Evolutionary conservation across 35 echinoderm and acorn worm genomes (phyloP), one percentile per base, ranked within the genome.

Genomic region (Acanthaster planci): DNA sequence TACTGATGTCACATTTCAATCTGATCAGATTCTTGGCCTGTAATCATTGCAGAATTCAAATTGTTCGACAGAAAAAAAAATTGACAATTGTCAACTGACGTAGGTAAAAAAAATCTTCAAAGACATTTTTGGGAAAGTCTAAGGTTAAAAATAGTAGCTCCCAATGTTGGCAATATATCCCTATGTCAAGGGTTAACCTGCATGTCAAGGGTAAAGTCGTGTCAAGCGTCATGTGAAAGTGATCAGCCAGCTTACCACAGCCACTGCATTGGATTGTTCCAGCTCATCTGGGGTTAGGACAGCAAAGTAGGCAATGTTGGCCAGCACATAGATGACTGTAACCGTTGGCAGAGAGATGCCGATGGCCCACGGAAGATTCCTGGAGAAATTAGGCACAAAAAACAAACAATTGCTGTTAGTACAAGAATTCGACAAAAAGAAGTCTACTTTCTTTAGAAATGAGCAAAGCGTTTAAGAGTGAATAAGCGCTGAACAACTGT

Each of bases 291-390:
- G 84, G 19, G 93, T 77, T 21, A 96, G 39, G 17, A 96, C 84
- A 38, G 93, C 84, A 57, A 96, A 92, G 82, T 96, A 96, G 9
- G 93, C 84, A 39, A 96, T 84, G 77, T 96, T 96, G n/a, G 93
- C 85, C 36, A 96, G 58, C 9, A 96, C 87, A 53, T 96, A 96
- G 59, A 96, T 86, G 27, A 89, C 0, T 9, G 93, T 96, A 5
- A 92, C 84, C 1, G 85, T 39, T 18, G 85, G 55, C 39, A 95
- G 82, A 4, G 93, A 86, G 21, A 95, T 88, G 29, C 54, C 47
- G 21, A 91, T 88, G 51, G 88, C 84, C n/a, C 84, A 67, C 1
- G 93, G 93, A 56, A 95, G 51, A 35, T 87, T 95, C 85, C 93
- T 95, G 81, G 14, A 91, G 51, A 34, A 82, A 79, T 79, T 22